Percentiles rank a stretch among this genome's conserved stretches.
Evolutionary conservation across 2,113 vertebrate species (phyloP).

Genomic region (Amblyornis subalaris): DNA sequence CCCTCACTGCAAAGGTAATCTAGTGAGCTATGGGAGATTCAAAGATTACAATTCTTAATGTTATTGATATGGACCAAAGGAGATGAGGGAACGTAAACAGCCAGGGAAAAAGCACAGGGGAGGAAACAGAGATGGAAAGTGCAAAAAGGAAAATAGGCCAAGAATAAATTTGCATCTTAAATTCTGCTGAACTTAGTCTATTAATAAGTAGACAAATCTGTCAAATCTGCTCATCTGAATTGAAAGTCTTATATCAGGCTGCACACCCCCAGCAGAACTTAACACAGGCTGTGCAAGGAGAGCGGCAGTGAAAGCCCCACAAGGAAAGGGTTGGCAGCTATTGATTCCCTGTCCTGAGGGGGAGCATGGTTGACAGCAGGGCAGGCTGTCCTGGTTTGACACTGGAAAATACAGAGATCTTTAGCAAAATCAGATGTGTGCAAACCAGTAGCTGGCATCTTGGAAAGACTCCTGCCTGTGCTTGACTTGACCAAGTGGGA

Average conservation of each 20-base stretch:
- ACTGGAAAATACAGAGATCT: neutral
- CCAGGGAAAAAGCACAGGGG: neutral
- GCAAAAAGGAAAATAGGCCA: constrained; percentile 51
- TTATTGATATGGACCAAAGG: neutral
- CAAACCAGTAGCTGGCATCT: neutral
- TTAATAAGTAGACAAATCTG: constrained; percentile 46
- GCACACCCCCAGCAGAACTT: neutral
- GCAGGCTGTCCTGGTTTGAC: neutral
- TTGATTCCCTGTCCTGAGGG: neutral
- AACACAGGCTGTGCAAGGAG: neutral
- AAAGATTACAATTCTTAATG: neutral
- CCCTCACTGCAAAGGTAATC: neutral
- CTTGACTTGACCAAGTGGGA: neutral
- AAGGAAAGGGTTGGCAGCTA: rapidly evolving
- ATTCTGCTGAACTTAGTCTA: constrained; percentile 34
- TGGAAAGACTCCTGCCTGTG: neutral
- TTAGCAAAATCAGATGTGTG: neutral
- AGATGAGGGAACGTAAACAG: neutral
- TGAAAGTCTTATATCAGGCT: neutral
- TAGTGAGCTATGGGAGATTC: neutral
- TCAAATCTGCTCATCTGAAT: constrained; percentile 32
- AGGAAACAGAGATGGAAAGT: neutral
- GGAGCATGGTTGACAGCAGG: neutral
- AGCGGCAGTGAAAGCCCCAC: neutral
- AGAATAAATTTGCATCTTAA: constrained; percentile 62